Percentiles rank a stretch among this genome's conserved stretches.
Conservation (phyloP, 2,113 vertebrate genomes). For the Gobio gobio region DNA sequence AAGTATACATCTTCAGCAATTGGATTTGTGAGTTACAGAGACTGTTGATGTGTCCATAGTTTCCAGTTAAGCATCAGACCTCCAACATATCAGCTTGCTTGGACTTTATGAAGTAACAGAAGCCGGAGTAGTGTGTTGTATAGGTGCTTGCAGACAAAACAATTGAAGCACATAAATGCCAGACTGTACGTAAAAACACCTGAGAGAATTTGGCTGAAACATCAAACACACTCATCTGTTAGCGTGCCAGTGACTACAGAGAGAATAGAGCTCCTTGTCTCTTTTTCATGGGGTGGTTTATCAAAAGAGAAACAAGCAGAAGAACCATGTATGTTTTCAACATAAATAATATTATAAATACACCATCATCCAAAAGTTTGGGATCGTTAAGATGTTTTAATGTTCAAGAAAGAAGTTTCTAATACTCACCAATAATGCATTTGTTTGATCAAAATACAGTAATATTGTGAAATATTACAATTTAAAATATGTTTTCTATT, state of each 20-base stretch:
- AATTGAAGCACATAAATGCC: constrained; percentile 68
- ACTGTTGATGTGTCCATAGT: constrained; percentile 42
- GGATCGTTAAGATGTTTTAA: no score
- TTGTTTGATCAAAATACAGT: background rate
- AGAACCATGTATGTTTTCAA: background rate
- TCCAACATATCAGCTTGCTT: background rate
- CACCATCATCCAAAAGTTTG: background rate
- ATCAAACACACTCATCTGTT: constrained; percentile 69
- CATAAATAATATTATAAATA: background rate
- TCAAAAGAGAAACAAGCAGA: background rate
- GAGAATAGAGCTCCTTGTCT: constrained; percentile 57
- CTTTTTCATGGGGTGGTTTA: constrained; percentile 45
- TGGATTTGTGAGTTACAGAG: constrained; percentile 16
- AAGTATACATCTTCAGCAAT: constrained; percentile 39
- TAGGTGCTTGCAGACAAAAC: constrained; percentile 68
- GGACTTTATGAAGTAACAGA: constrained; percentile 47
- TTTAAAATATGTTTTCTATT: no score
- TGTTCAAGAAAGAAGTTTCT: background rate
- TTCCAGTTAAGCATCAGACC: constrained; percentile 55
- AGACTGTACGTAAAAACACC: constrained; percentile 71
- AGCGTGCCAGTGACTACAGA: constrained; percentile 57
- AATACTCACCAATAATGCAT: background rate
- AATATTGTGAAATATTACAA: no score
- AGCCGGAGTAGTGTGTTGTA: constrained; percentile 23
- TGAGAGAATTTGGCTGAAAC: constrained; percentile 69